Conservation (phyloP, 2,888 invertebrate species). For the Seira musarum region DNA sequence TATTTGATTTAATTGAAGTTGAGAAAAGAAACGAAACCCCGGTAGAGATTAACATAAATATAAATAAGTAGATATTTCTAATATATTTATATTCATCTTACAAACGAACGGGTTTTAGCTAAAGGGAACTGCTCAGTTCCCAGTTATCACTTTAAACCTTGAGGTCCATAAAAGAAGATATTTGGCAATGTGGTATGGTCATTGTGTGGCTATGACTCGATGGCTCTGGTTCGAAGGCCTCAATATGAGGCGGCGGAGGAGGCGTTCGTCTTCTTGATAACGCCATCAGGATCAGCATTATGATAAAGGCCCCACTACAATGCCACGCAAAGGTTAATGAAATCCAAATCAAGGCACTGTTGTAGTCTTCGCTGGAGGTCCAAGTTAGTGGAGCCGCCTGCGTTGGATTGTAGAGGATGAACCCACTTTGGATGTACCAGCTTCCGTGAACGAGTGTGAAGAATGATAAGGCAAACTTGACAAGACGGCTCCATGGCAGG, state of each 20-base stretch:
- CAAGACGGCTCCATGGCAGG: slow-evolving; percentile 64
- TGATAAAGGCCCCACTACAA: slow-evolving; percentile 65
- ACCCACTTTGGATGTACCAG: slow-evolving; percentile 70
- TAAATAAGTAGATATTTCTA: too few relatives aligned
- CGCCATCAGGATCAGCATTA: slow-evolving; percentile 62
- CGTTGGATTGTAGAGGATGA: slow-evolving; percentile 67
- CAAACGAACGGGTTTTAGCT: too few relatives aligned
- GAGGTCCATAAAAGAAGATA: slow-evolving; percentile 51
- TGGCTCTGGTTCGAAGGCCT: slow-evolving; percentile 43
- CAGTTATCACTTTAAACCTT: too few relatives aligned
- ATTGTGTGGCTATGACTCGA: slow-evolving; percentile 51
- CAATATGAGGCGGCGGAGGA: slow-evolving; percentile 50
- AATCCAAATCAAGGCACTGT: slow-evolving; percentile 68
- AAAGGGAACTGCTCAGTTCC: too few relatives aligned
- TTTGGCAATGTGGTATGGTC: slow-evolving; percentile 57
- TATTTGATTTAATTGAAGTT: too few relatives aligned
- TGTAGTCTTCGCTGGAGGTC: slow-evolving; percentile 67
- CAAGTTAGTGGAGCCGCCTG: slow-evolving; percentile 54
- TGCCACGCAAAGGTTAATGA: slow-evolving; percentile 68
- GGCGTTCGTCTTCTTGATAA: slow-evolving; percentile 48
- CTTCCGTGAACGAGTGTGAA: slow-evolving; percentile 69
- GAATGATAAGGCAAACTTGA: slow-evolving; percentile 66
- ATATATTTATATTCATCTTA: too few relatives aligned
- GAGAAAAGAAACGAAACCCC: too few relatives aligned
- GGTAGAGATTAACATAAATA: too few relatives aligned